phyloP scores from a whole-genome alignment of 2,888 invertebrate genomes.

The Aplocera efformata region DNA sequence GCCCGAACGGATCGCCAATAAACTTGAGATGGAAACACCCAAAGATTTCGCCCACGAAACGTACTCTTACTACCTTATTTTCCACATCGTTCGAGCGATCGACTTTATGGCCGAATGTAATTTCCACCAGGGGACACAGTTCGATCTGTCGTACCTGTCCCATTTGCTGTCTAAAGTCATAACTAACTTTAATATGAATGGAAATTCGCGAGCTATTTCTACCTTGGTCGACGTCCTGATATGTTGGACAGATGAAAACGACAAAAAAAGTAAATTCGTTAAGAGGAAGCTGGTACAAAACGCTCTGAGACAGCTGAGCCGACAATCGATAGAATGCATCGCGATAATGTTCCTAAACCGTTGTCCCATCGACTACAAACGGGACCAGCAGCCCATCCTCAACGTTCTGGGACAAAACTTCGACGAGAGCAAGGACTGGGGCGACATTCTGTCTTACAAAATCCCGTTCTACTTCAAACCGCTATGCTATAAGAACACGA shows the following conservation, averaged over 20 bases:
- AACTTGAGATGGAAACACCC: conserved; percentile 76
- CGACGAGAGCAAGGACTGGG: conserved; percentile 81
- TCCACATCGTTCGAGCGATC: conserved; percentile 81
- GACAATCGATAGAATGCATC: conserved; percentile 80
- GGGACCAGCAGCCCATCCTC: conserved; percentile 59
- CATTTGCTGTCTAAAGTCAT: conserved; percentile 82
- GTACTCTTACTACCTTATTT: conserved; percentile 80
- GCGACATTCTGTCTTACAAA: conserved; percentile 77
- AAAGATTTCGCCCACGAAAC: conserved; percentile 78
- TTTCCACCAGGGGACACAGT: conserved; percentile 44
- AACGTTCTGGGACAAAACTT: conserved; percentile 75
- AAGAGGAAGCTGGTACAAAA: conserved; percentile 69
- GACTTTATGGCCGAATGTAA: conserved; percentile 79
- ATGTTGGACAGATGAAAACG: conserved; percentile 62
- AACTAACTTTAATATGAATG: conserved; percentile 74
- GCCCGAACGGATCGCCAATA: conserved; percentile 86
- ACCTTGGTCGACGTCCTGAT: conserved; percentile 79
- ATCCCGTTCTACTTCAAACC: conserved; percentile 65
- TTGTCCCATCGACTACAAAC: conserved; percentile 64
- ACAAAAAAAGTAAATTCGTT: conserved; percentile 48
- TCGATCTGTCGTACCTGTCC: conserved; percentile 68
- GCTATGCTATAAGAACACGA: conserved; percentile 79
- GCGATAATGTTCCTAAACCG: conserved; percentile 78
- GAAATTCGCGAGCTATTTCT: conserved; percentile 64
- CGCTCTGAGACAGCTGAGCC: conserved; percentile 77